These are phyloP conservation scores for Fissipunctia ypsillon DNA, from an alignment of 2,888 invertebrate species.

Conservation along the genomic window DNA sequence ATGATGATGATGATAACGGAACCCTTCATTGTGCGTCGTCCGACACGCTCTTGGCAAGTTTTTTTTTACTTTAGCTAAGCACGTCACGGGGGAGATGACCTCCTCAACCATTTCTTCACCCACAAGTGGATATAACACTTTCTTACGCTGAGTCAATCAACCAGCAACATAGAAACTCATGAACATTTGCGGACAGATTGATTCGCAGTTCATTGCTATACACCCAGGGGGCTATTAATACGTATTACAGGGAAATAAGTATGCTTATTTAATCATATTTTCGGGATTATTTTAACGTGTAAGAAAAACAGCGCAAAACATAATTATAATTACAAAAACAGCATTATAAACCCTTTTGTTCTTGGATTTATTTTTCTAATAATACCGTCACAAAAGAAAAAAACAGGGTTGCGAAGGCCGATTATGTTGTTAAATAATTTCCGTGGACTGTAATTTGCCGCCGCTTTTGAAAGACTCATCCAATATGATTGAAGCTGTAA, in stretches of 20 bases:
- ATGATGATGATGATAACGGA: too few species aligned
- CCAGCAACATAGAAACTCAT: neutral
- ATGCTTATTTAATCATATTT: neutral
- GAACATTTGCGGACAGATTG: neutral
- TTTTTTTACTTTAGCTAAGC: too few species aligned
- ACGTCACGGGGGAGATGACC: too few species aligned
- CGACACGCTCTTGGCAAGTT: too few species aligned
- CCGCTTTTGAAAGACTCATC: neutral
- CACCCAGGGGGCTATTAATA: too few species aligned
- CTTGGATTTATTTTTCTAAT: neutral
- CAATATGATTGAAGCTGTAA: conserved; percentile 22
- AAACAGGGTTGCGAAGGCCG: neutral
- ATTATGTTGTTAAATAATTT: conserved; percentile 5
- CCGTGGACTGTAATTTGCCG: neutral
- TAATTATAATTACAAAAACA: neutral
- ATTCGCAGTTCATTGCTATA: neutral
- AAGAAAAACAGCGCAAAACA: neutral
- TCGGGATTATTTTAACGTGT: too few species aligned
- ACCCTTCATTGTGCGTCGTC: too few species aligned
- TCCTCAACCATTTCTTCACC: too few species aligned
- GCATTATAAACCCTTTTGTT: neutral
- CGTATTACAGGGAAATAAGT: neutral
- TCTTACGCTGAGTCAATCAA: neutral
- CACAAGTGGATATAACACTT: too few species aligned
- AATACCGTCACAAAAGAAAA: neutral